Evolutionary conservation across 2,888 invertebrate genomes (phyloP), one percentile per base, ranked within the genome.

Genomic region (Hyposoter dolosus): DNA sequence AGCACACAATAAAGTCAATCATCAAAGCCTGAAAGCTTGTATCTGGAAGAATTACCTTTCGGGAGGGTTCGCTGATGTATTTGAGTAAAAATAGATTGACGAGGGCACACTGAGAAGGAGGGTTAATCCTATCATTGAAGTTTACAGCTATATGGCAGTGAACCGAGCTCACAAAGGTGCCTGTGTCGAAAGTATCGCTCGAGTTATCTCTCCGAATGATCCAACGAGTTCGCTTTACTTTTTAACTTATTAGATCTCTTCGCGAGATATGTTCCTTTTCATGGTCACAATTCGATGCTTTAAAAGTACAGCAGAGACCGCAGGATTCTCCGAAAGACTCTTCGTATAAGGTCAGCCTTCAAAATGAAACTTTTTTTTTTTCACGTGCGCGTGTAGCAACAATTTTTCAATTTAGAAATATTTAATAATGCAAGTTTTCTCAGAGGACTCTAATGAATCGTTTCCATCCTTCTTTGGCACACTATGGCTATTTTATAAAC

Each of bases 21-120:
- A 60, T 60, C 15, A 28, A 28, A 60, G 60, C 60, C 28, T 60
- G 15, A 60, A 60, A 60, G 60, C 9, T 17, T 28, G 15, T 60
- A 56, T 56, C 23, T 56, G 56, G 23, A 56, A 23, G 56, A 56
- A 56, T 56, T 56, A 60, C 60, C 60, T 60, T 40, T 60, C 12
- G 28, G 60, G 28, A 60, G 28, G 60, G 60, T 28, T 28, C 6
- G 28, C 28, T 60, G 28, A 23, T 56, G 28, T 28, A 60, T 60
- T 60, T 60, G 12, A 15, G 28, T 60, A 60, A 12, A 60, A 60
- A 60, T 60, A 60, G 60, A 28, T 15, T 5, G 60, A 15, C 12
- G 28, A 60, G 60, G 60, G 15, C 12, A 28, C 15, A 9, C 28
- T 3, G 60, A 15, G 15, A 28, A 28, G 60, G 56, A 60, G 56